These are phyloP conservation scores for Branchipolynoe longqiensis DNA, from an alignment of 2,888 invertebrate genomes.

Conservation along the genomic window DNA sequence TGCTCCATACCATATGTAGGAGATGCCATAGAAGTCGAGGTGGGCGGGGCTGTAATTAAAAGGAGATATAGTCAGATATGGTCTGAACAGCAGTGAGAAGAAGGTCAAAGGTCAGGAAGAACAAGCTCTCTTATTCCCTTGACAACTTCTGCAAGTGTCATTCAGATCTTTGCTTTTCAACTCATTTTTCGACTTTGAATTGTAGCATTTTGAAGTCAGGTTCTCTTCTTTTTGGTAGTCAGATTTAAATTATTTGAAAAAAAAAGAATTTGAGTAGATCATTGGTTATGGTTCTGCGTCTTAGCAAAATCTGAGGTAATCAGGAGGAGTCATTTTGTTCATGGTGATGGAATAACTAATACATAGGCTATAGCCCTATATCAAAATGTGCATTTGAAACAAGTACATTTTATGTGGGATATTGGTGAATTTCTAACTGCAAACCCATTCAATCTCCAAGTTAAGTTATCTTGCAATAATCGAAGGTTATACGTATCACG, in stretches of 20 bases:
- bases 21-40: slow-evolving; percentile 53
- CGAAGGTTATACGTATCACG: no score
- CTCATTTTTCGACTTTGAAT: background rate
- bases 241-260: background rate
- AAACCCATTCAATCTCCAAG: no score
- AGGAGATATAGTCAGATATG: no score
- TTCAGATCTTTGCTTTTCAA: background rate
- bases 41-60: slow-evolving; percentile 5
- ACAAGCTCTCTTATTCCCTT: background rate
- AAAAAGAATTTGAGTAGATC: background rate
- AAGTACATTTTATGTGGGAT: no score
- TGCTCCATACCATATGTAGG: slow-evolving; percentile 58
- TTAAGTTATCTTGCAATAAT: no score
- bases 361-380: background rate
- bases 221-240: background rate
- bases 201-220: background rate
- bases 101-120: background rate
- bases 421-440: no score
- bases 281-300: background rate
- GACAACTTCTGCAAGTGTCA: background rate
- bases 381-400: no score
- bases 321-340: background rate
- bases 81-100: no score
- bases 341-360: background rate
- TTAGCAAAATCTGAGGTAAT: no score